Evolutionary conservation across 2,113 vertebrate genomes (phyloP), one percentile per base, ranked within the genome.

Genomic region (Perca fluviatilis): DNA sequence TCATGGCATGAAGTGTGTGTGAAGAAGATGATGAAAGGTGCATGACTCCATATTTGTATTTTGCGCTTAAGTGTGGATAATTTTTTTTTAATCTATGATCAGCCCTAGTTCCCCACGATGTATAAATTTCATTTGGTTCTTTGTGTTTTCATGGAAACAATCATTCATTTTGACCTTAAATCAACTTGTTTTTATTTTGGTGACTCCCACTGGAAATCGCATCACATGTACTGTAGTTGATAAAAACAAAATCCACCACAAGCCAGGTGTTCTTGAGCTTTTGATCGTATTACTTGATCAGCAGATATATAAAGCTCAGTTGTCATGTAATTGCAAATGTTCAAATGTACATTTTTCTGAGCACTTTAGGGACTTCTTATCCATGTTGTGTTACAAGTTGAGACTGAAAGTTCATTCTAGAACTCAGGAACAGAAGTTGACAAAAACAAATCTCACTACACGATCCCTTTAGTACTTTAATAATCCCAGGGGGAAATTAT

Each of bases 41-140:
- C 58, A 65, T 40, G 13, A 69, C 51, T 65, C 30, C 21, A 54
- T 57, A n/a, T 73, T 79, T 46, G 15, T 70, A 46, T 79, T 88
- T 67, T 80, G 57, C 9, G 13, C 46, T 43, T 2, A 6, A 74
- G 67, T 54, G 43, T 49, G 9, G 30, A 62, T 25, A 46, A 65
- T 13, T 65, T 54, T 65, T 61, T 61, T 10, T 51, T 10, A 0
- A 56, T 58, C 5, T 3, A 51, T 49, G 13, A 68, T 68, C 54
- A 49, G 9, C 40, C 36, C 9, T 40, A 46, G 25, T 65, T 73
- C 11, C 25, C 11, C 68, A 33, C 49, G 51, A 19, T 54, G 47
- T 21, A 36, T 23, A 4, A 9, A 8, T 49, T 80, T 67, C 1
- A 72, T 58, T 64, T 61, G 54, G 25, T 19, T 65, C 11, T 23